Conservation (phyloP, 2,113 vertebrate genomes). For the Oxyruncus cristatus region DNA sequence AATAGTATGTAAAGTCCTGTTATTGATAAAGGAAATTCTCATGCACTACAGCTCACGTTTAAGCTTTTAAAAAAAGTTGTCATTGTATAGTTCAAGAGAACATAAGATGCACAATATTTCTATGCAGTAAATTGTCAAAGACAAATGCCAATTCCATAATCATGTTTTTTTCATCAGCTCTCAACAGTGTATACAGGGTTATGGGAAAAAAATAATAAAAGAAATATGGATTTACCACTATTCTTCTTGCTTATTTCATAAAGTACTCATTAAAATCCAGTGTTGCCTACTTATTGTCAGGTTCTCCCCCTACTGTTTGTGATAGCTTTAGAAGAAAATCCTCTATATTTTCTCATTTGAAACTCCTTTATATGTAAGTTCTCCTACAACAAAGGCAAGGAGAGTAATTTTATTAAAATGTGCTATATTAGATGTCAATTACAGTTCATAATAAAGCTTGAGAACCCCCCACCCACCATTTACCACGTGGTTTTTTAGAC, state of each 20-base stretch:
- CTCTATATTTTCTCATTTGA: neutral
- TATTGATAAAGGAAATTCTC: neutral
- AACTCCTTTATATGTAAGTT: neutral
- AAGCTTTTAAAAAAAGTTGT: neutral
- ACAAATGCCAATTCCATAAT: neutral
- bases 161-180: neutral
- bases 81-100: neutral
- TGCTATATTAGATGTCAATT: neutral
- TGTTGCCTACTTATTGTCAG: neutral
- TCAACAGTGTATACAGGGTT: neutral
- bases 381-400: neutral
- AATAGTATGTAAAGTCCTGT: neutral
- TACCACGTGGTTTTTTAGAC: neutral
- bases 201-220: neutral
- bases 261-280: neutral
- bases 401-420: neutral
- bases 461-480: neutral
- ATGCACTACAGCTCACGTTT: neutral
- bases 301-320: neutral
- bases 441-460: neutral
- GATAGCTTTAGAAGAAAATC: neutral
- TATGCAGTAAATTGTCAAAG: neutral
- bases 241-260: neutral
- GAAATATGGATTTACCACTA: neutral
- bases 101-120: neutral